Base-by-base conservation (phyloP, 2,888 invertebrate genomes). In the Chaitophorus viminalis region DNA sequence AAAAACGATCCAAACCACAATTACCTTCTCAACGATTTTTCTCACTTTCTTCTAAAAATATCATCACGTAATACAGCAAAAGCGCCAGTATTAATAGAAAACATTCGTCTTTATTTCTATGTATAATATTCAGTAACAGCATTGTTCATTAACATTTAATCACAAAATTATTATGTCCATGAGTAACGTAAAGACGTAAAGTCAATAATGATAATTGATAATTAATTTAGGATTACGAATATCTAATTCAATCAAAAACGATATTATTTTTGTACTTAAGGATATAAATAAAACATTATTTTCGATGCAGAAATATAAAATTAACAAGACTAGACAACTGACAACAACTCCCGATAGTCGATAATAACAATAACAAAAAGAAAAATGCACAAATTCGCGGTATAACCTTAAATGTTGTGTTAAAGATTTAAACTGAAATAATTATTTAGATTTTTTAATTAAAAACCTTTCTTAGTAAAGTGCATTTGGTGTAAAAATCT, bases 21-120 rank as follows among this genome's bases (percentile, higher is more conserved):
- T 65, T 75, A 75, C 75, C 75, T 84, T 79, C 29, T 79, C 6
- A 86, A 39, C 54, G 86, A 72, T 74, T 70, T 72, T 36, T 86
- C 31, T 86, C 86, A 14, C 72, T 60, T 79, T 86, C 86, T 60
- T 87, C 87, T 39, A 87, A 74, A 14, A 81, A 87, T 81, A 87
- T 81, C 87, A 87, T 87, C 74, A 87, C 87, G 25, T 87, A 87
- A 31, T 87, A 87, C n/a, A 87, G 74, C 60, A 87, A 74, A 31
- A 87, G 79, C 0, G 87, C 87, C 65, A 87, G 25, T 75, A 87
- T 87, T 60, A 87, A 70, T n/a, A 87, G 46, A 31, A 87, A 87
- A 46, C 74, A 87, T 25, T 87, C 87, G 46, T 87, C 87, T 75
- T 87, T 87, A 74, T 87, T 87, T 65, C 87, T 74, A 18, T 87